Evolutionary conservation across 30 jellyfish, hydroid and myxozoan genomes (phyloP).

Genomic region (Euphysa ruthae): DNA sequence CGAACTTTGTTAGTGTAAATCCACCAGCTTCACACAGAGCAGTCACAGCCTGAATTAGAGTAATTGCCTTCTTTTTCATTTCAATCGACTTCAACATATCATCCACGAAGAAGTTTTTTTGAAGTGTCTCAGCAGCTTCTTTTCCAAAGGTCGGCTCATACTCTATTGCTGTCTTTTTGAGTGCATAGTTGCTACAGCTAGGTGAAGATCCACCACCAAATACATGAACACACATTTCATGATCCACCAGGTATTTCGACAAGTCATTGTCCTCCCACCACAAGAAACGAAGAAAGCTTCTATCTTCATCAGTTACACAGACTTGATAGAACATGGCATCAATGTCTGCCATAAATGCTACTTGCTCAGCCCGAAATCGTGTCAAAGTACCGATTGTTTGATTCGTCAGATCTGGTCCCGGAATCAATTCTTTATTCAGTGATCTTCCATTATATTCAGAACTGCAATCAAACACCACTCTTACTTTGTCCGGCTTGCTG

Average conservation of each 20-base stretch:
- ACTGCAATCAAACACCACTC: slow-evolving; percentile 44
- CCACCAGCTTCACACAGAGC: slow-evolving; percentile 1
- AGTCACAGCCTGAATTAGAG: not conserved
- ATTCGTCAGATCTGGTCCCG: slow-evolving; percentile 37
- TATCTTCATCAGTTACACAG: slow-evolving; percentile 9
- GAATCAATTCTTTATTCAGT: too few relatives aligned
- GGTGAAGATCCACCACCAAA: not conserved
- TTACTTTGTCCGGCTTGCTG: slow-evolving; percentile 15
- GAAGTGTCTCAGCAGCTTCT: too few relatives aligned
- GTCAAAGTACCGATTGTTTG: slow-evolving; percentile 10
- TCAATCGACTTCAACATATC: not conserved
- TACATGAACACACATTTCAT: not conserved
- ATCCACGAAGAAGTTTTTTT: not conserved
- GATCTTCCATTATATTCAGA: slow-evolving; percentile 47
- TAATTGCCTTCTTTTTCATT: too few relatives aligned
- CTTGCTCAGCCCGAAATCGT: too few relatives aligned
- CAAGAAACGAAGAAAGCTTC: slow-evolving; percentile 3
- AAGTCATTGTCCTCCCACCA: slow-evolving; percentile 12
- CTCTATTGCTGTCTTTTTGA: not conserved
- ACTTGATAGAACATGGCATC: slow-evolving; percentile 42
- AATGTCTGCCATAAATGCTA: too few relatives aligned
- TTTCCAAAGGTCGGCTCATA: too few relatives aligned
- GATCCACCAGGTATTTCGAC: too few relatives aligned
- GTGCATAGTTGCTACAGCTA: not conserved
- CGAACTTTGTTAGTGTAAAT: not conserved